Conservation (phyloP, 2,888 invertebrate species). For the Drosophila peninsularis region DNA sequence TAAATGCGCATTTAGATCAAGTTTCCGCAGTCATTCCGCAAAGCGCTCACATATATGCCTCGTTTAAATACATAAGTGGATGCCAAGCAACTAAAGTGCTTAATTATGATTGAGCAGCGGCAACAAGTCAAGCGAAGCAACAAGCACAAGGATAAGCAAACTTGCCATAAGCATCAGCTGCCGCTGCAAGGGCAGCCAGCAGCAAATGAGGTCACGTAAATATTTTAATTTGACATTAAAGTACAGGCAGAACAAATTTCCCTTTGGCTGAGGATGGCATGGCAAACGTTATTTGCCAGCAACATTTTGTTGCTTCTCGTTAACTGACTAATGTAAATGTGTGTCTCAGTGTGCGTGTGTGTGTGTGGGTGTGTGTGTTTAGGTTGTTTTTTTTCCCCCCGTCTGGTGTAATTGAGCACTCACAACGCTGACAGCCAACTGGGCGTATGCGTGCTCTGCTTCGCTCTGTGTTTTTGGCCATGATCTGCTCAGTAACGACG, state of each 20-base stretch:
- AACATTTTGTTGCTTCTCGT: constrained; percentile 58
- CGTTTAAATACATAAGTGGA: constrained; percentile 4
- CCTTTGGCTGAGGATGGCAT: constrained; percentile 20
- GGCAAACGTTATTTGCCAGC: constrained; percentile 39
- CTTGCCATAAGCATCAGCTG: not conserved
- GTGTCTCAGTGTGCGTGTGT: too few relatives aligned
- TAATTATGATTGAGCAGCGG: constrained; percentile 51
- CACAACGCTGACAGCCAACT: constrained; percentile 39
- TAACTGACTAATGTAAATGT: constrained; percentile 64
- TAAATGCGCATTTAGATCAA: constrained; percentile 7
- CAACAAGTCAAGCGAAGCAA: constrained; percentile 46
- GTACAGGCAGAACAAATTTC: constrained; percentile 32
- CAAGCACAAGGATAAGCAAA: constrained; percentile 26
- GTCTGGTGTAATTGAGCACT: constrained; percentile 60
- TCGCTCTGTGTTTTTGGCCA: constrained; percentile 6
- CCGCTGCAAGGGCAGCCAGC: constrained; percentile 1
- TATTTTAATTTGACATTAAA: constrained; percentile 77
- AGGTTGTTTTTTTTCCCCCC: not conserved
- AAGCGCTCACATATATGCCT: not conserved
- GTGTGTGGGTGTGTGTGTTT: too few relatives aligned
- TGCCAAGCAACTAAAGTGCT: constrained; percentile 18
- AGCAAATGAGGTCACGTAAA: constrained; percentile 72
- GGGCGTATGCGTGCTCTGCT: constrained; percentile 17
- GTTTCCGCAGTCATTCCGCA: not conserved
- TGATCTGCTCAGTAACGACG: constrained; percentile 30